A percentile compares a stretch with the other conserved stretches of the same genome.
phyloP scores from a whole-genome alignment of 2,888 invertebrate species.

The Acanthococcus lagerstroemiae region DNA sequence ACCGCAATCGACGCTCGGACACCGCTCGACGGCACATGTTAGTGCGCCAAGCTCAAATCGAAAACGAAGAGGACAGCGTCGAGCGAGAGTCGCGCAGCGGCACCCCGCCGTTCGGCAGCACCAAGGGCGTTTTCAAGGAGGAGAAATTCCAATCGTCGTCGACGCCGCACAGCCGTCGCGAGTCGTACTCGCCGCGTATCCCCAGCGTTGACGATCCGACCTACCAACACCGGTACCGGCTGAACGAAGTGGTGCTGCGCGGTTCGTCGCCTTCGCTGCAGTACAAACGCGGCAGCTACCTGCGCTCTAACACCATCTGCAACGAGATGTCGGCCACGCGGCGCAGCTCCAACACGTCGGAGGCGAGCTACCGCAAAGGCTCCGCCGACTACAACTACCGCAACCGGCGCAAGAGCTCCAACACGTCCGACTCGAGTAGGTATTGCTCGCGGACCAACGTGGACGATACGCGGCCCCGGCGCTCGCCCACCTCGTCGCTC shows the following conservation, averaged over 20 bases:
- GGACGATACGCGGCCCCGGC: background rate
- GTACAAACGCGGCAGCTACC: slow-evolving; percentile 5
- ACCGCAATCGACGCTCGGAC: slow-evolving; percentile 54
- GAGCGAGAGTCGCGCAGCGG: slow-evolving; percentile 10
- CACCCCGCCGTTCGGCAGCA: slow-evolving; percentile 20
- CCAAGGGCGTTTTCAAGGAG: background rate
- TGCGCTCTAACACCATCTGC: slow-evolving; percentile 26
- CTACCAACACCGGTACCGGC: slow-evolving; percentile 4
- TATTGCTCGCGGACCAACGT: slow-evolving; percentile 23
- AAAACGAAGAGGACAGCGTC: slow-evolving; percentile 48
- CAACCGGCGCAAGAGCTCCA: slow-evolving; percentile 30
- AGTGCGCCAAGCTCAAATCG: slow-evolving; percentile 63
- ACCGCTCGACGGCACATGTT: slow-evolving; percentile 64
- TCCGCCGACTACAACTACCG: slow-evolving; percentile 25
- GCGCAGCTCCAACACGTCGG: slow-evolving; percentile 20
- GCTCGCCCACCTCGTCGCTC: slow-evolving; percentile 21
- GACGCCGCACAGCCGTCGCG: slow-evolving; percentile 29
- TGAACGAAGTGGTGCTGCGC: slow-evolving; percentile 13
- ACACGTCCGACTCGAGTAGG: slow-evolving; percentile 20
- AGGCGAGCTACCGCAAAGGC: slow-evolving; percentile 18
- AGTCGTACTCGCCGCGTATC: slow-evolving; percentile 24
- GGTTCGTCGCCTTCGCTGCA: slow-evolving; percentile 26
- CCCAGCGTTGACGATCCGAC: slow-evolving; percentile 19
- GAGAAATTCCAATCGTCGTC: slow-evolving; percentile 14
- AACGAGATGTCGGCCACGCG: slow-evolving; percentile 8